Percentiles rank a stretch among this genome's conserved stretches.
Evolutionary conservation across 2,113 vertebrate species (phyloP).

Genomic region (Dissostichus mawsoni): DNA sequence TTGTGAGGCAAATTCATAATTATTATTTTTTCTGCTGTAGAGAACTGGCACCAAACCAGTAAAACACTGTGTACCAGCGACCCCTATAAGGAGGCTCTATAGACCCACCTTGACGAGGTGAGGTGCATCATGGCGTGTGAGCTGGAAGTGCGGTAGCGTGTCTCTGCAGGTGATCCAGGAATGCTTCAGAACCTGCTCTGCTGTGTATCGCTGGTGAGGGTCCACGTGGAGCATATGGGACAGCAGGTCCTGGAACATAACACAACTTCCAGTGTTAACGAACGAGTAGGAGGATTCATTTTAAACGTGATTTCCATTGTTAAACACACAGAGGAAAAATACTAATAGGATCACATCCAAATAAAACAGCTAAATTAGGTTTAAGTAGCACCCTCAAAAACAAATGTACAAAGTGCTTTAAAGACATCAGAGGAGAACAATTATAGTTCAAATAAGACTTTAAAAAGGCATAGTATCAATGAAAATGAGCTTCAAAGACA

Average conservation of each 20-base stretch:
- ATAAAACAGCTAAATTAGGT: neutral
- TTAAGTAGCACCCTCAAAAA: neutral
- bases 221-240: conserved; percentile 98
- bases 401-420: neutral
- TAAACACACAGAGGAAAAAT: neutral
- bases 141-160: conserved; percentile 91
- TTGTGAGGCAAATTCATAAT: no score
- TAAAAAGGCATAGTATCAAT: neutral
- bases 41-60: no score
- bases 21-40: no score
- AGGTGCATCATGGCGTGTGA: conserved; percentile 91
- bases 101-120: conserved; percentile 91
- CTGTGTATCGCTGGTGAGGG: conserved; percentile 94
- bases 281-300: neutral
- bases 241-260: conserved; percentile 89
- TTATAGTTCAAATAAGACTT: neutral
- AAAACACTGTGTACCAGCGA: no score
- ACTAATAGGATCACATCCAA: neutral
- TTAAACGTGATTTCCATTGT: neutral
- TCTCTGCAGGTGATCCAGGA: conserved; percentile 96
- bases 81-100: neutral
- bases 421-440: neutral
- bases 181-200: conserved; percentile 96
- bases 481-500: no score
- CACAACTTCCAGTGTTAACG: neutral